Percentiles rank a stretch among this genome's conserved stretches.
Evolutionary conservation across 2,113 vertebrate genomes (phyloP).

Genomic region (Pica pica): DNA sequence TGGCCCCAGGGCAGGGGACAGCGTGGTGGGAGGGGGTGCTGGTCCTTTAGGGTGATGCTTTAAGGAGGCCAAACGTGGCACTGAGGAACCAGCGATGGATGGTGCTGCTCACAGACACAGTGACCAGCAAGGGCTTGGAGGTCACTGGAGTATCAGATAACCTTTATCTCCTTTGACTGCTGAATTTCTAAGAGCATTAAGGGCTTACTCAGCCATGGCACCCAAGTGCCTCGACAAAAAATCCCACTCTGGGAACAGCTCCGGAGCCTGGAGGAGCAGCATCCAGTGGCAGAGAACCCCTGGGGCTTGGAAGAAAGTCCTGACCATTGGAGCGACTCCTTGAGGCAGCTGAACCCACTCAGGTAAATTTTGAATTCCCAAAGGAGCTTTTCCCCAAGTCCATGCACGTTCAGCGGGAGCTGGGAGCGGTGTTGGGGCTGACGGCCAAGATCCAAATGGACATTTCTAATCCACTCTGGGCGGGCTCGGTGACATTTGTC

Average conservation of each 20-base stretch:
- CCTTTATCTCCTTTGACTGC: background rate
- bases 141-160: background rate
- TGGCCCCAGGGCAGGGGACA: background rate
- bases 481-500: background rate
- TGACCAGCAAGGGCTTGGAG: background rate
- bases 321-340: background rate
- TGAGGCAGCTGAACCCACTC: fast-evolving
- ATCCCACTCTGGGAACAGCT: background rate
- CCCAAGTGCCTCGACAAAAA: background rate
- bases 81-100: background rate
- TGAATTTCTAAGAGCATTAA: constrained; percentile 29
- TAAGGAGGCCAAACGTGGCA: background rate
- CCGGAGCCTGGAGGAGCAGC: background rate
- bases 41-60: background rate
- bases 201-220: background rate
- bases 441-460: background rate
- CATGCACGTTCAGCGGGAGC: background rate
- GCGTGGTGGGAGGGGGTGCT: background rate
- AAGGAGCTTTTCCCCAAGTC: background rate
- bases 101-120: background rate
- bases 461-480: background rate
- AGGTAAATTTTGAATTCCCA: background rate
- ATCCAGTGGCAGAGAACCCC: background rate
- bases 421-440: background rate
- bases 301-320: background rate